Evolutionary conservation across 2,888 invertebrate genomes (phyloP).

Genomic region (Oeneis ivallda): DNA sequence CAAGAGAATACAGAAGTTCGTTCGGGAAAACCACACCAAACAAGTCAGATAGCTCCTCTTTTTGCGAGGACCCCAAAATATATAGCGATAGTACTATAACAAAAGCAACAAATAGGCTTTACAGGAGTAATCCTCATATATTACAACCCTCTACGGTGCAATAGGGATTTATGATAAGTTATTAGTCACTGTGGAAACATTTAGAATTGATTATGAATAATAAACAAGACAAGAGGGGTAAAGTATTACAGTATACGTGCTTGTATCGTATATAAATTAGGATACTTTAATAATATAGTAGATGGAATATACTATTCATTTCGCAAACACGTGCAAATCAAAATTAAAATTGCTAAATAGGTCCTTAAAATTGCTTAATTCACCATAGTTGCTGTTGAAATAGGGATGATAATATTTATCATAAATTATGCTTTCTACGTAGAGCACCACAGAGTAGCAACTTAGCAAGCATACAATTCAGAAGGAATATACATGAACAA

Average conservation of each 20-base stretch:
- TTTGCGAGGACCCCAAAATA: constrained; percentile 39
- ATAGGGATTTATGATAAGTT: constrained; percentile 73
- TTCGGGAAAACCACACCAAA: constrained; percentile 25
- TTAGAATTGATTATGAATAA: constrained; percentile 74
- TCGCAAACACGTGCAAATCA: constrained; percentile 2
- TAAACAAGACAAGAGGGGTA: constrained; percentile 70
- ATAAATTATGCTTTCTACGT: neutral
- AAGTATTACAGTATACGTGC: constrained; percentile 52
- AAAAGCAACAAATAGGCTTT: constrained; percentile 58
- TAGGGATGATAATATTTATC: neutral
- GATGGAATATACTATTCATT: neutral
- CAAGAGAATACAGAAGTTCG: neutral
- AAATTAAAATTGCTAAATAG: neutral
- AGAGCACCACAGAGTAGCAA: neutral
- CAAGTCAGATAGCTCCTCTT: constrained; percentile 33
- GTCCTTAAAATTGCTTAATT: neutral
- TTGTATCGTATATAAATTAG: constrained; percentile 6
- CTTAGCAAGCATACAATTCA: constrained; percentile 6
- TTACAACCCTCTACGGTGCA: constrained; percentile 73
- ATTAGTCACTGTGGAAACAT: constrained; percentile 76
- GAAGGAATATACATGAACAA: neutral
- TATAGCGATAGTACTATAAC: constrained; percentile 41
- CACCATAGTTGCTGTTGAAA: neutral
- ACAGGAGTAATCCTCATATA: constrained; percentile 67
- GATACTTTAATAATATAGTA: neutral